Evolutionary conservation across 2,888 invertebrate species (phyloP), one percentile per base, ranked within the genome.

Genomic region (Drosophila gaucha): DNA sequence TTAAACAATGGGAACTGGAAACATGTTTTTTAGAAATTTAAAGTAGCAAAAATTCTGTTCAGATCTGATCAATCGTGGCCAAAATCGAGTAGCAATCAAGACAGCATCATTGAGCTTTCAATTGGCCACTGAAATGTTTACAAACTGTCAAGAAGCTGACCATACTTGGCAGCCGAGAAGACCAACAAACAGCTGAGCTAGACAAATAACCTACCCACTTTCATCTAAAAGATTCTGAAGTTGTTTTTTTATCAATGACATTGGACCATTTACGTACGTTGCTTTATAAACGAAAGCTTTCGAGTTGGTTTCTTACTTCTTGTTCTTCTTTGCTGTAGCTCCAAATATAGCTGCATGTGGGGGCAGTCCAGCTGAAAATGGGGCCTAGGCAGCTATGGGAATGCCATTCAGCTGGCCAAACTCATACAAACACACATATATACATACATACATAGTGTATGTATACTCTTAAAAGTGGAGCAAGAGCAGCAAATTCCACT

Each of bases 401-500:
- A 64, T 69, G 74, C 44, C 69, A 71, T 70, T 67, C 67, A 71
- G 49, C 20, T 62, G 14, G 24, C 22, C 26, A 14, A n/a, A n/a
- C 8, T 5, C 22, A 44, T 28, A 18, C n/a, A 43, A 8, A 35
- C 12, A 43, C 1, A 30, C 5, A 16, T 9, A 28, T 6, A 22
- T 6, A 24, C 28, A 28, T 26, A 5, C n/a, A 24, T 24, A 1
- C 26, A 1, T 22, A 0, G n/a, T n/a, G 3, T 28, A 6, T 22
- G 3, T 9, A 8, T 14, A 3, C 56, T 8, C 14, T 46, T 33
- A 74, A 85, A 80, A 79, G 77, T 83, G 79, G 88, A 87, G 86
- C 83, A 82, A 80, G 80, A 78, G 65, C 77, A 71, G 50, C 69
- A 83, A 86, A 86, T 79, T 72, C 88, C 83, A 79, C 83, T 84